Percentiles rank a stretch among this genome's conserved stretches.
phyloP scores from a whole-genome alignment of 2,888 invertebrate species.

The Troides oblongomaculatus region DNA sequence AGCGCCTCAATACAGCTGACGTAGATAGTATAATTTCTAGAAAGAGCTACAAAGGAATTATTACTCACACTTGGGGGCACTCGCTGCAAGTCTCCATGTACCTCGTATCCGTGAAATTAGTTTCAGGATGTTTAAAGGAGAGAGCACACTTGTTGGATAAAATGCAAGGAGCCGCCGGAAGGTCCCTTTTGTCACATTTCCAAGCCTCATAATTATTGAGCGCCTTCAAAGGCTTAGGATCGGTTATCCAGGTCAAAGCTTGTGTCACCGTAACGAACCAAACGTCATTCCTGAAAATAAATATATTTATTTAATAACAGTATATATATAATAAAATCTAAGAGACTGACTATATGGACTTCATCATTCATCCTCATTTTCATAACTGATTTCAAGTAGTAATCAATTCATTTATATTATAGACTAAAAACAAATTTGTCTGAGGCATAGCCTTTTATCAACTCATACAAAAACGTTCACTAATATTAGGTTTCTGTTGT shows the following conservation, averaged over 20 bases:
- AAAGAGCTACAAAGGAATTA: neutral
- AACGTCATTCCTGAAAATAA: slow-evolving; percentile 85
- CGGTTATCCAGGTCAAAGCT: slow-evolving; percentile 94
- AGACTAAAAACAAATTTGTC: too few relatives aligned
- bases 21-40: neutral
- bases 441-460: too few relatives aligned
- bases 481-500: too few relatives aligned
- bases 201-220: slow-evolving; percentile 88
- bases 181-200: slow-evolving; percentile 87
- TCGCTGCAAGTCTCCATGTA: slow-evolving; percentile 93
- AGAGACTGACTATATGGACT: too few relatives aligned
- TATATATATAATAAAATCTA: too few relatives aligned
- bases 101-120: slow-evolving; percentile 89
- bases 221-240: slow-evolving; percentile 86
- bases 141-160: slow-evolving; percentile 91
- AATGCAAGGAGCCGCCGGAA: slow-evolving; percentile 88
- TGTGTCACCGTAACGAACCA: slow-evolving; percentile 93
- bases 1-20: too few relatives aligned
- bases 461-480: too few relatives aligned
- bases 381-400: too few relatives aligned
- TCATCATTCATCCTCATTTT: too few relatives aligned
- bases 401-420: too few relatives aligned
- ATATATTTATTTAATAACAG: slow-evolving; percentile 2
- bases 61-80: slow-evolving; percentile 86
- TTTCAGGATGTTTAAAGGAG: slow-evolving; percentile 86